phyloP scores from a whole-genome alignment of 1,140 invertebrate species.

The Chionoecetes opilio region DNA sequence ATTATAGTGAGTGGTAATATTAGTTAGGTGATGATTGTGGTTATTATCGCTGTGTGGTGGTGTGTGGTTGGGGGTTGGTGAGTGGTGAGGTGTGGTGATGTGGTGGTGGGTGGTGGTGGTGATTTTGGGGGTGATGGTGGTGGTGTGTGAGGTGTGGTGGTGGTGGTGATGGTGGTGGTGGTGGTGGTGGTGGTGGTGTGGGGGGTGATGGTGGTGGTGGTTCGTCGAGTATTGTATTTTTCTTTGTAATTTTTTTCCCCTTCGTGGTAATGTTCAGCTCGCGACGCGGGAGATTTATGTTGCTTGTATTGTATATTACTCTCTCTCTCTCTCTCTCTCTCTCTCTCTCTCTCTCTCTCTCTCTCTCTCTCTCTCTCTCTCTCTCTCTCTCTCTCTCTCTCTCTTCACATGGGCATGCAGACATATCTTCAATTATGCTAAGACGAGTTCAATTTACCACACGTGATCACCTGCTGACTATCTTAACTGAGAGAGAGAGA shows the following conservation, averaged over 20 bases:
- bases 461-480: constrained; percentile 27
- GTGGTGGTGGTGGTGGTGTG: background rate
- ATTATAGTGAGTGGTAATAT: too few relatives aligned
- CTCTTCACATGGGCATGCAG: background rate
- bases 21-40: too few relatives aligned
- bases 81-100: background rate
- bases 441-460: background rate
- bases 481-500: constrained; percentile 29
- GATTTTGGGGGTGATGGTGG: background rate
- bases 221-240: background rate
- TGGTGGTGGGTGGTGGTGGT: background rate
- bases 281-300: background rate
- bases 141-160: background rate
- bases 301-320: background rate
- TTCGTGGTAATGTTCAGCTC: background rate
- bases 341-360: constrained; percentile 27
- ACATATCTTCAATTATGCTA: constrained; percentile 30
- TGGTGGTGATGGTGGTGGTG: background rate
- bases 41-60: too few relatives aligned
- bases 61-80: too few relatives aligned
- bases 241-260: background rate
- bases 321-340: constrained; percentile 25
- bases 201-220: background rate
- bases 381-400: background rate
- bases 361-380: constrained; percentile 27